Base-by-base conservation (phyloP, 2,888 invertebrate species). In the Netelia fuscicornis region DNA sequence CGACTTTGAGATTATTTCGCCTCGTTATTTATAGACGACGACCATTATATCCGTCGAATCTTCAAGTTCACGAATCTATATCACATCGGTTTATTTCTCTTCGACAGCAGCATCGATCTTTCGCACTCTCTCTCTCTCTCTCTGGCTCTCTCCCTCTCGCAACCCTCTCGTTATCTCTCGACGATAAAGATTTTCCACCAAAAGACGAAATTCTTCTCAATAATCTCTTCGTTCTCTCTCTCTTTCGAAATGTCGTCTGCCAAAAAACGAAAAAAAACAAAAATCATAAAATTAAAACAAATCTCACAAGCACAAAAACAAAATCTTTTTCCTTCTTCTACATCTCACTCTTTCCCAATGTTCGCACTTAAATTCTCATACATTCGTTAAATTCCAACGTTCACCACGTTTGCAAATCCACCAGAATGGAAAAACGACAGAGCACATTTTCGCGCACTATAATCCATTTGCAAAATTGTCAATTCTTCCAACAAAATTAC, bases 371-470 rank as follows among this genome's bases (percentile, higher is more conserved):
- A 17, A 30, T 70, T 54, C 30, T 70, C 70, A 23, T 17, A 30
- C 30, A 54, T 20, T 58, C 58, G 58, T 58, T 20, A 58, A 58
- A 58, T 58, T 17, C 10, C 20, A 58, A 58, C 13, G 20, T 17
- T 13, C 25, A 8, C 30, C 70, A 3, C 52, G 25, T 13, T 54
- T 17, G n/a, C n/a, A n/a, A 17, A 2, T 54, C 30, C 54, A 54
- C 56, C 71, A 56, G 52, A n/a, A 72, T 48, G 64, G 10, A 44
- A 65, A 25, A 37, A 71, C 48, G 48, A 64, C n/a, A 52, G 62
- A 56, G 58, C 78, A 75, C 81, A 81, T 85, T 81, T 78, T 42
- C 74, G 23, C 84, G 62, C 84, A 85, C 84, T 20, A 58, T 48
- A 60, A 70, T 79, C 44, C 78, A 75, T 79, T 58, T 10, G n/a